Conservation (phyloP, 2,888 invertebrate genomes). For the Meta bourneti region DNA sequence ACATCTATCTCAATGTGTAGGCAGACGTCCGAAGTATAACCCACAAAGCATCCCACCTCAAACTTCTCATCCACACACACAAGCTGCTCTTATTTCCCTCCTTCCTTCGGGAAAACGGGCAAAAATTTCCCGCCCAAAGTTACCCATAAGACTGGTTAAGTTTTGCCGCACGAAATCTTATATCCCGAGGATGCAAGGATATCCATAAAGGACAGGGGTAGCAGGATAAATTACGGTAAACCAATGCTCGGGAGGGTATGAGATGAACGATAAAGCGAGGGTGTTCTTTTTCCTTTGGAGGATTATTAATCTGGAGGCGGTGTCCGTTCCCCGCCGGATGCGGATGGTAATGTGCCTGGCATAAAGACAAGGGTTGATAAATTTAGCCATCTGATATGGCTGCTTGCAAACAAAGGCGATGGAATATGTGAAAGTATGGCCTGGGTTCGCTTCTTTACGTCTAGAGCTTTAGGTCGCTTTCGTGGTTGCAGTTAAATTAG, state of each 20-base stretch:
- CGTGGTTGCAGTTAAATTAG: too few relatives aligned
- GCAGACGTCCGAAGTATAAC: too few relatives aligned
- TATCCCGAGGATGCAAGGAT: background rate
- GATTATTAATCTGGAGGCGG: conserved; percentile 23
- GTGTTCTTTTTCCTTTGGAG: background rate
- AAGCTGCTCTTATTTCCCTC: background rate
- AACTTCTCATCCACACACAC: background rate
- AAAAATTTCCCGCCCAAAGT: background rate
- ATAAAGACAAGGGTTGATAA: conserved; percentile 9
- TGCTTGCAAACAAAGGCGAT: background rate
- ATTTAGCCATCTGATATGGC: conserved; percentile 1
- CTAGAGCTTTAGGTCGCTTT: too few relatives aligned
- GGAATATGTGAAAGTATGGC: too few relatives aligned
- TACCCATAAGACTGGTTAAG: background rate
- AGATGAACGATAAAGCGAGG: conserved; percentile 19
- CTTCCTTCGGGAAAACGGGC: background rate
- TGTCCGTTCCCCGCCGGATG: background rate
- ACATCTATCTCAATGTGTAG: too few relatives aligned
- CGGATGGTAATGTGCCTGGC: background rate
- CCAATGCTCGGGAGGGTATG: conserved; percentile 17
- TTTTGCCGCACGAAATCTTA: background rate
- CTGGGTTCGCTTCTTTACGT: too few relatives aligned
- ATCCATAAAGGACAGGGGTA: background rate
- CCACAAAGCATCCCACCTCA: too few relatives aligned
- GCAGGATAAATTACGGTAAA: conserved; percentile 51